These are phyloP conservation scores for Xestia c-nigrum DNA, from an alignment of 2,888 invertebrate genomes.

Conservation along the genomic window DNA sequence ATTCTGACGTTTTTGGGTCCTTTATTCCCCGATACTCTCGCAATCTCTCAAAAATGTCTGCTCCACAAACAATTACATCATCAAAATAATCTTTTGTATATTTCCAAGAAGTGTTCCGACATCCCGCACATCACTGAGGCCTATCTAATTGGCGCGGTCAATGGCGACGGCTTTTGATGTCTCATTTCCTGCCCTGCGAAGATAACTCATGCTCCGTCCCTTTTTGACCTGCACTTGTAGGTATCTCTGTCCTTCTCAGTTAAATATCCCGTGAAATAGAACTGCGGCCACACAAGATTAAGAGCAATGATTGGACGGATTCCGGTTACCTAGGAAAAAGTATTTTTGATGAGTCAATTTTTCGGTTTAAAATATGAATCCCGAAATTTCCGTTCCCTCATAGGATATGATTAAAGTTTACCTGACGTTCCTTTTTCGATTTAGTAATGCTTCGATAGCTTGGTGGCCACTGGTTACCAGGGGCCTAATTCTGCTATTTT, in stretches of 20 bases:
- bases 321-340: constrained; percentile 29
- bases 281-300: constrained; percentile 66
- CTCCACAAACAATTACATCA: constrained; percentile 58
- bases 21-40: neutral
- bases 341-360: constrained; percentile 29
- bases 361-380: neutral
- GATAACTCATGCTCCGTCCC: constrained; percentile 55
- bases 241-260: constrained; percentile 27
- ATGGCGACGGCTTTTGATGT: constrained; percentile 69
- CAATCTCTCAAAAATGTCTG: constrained; percentile 6
- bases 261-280: constrained; percentile 62
- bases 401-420: neutral
- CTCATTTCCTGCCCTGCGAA: constrained; percentile 72
- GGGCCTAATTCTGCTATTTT: too few species aligned
- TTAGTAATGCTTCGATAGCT: neutral
- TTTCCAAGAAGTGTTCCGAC: constrained; percentile 57
- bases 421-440: neutral
- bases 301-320: constrained; percentile 62
- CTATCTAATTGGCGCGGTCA: constrained; percentile 75
- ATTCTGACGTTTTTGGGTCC: neutral
- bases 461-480: neutral
- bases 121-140: constrained; percentile 56
- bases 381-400: neutral
- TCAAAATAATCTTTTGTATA: constrained; percentile 58
- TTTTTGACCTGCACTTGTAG: neutral